A percentile compares a stretch with the other conserved stretches of the same genome.
These are phyloP conservation scores for Mormyrus hasselquistii DNA, from an alignment of 2,797 vertebrate genomes.

Conservation along the genomic window DNA sequence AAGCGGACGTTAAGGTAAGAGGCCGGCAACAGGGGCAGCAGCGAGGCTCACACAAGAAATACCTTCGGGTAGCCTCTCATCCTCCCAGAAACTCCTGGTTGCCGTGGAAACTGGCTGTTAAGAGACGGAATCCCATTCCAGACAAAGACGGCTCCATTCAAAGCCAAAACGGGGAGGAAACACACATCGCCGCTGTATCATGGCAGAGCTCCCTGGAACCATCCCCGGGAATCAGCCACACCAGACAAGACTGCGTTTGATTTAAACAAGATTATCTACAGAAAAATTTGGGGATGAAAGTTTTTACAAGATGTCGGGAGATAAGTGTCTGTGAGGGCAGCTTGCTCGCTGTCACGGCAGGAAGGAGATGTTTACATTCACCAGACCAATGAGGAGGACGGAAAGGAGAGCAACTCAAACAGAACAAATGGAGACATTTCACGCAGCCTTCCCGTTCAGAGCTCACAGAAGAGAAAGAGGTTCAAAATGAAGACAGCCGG, in stretches of 20 bases:
- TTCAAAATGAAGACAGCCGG: background rate
- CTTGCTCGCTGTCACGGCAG: background rate
- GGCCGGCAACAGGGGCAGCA: background rate
- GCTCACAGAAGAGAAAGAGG: background rate
- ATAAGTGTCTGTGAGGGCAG: background rate
- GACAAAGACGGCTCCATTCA: slow-evolving; percentile 24
- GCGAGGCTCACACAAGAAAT: background rate
- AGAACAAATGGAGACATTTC: slow-evolving; percentile 2
- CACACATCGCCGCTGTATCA: background rate
- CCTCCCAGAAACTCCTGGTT: slow-evolving; percentile 39
- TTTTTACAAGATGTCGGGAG: background rate
- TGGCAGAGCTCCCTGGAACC: background rate
- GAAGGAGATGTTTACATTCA: slow-evolving; percentile 24
- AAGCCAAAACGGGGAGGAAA: background rate
- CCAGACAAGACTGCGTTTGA: background rate
- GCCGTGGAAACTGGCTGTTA: slow-evolving; percentile 39
- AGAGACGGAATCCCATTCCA: slow-evolving; percentile 21
- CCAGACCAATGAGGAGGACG: background rate
- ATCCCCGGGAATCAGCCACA: background rate
- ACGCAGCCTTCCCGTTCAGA: background rate
- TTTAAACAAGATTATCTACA: background rate
- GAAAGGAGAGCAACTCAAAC: background rate
- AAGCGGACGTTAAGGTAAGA: background rate
- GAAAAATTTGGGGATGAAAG: background rate
- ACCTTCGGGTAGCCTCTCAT: slow-evolving; percentile 24